A percentile compares a stretch with the other conserved stretches of the same genome.
These are phyloP conservation scores for Agrypnus murinus DNA, from an alignment of 2,888 invertebrate species.

Conservation along the genomic window DNA sequence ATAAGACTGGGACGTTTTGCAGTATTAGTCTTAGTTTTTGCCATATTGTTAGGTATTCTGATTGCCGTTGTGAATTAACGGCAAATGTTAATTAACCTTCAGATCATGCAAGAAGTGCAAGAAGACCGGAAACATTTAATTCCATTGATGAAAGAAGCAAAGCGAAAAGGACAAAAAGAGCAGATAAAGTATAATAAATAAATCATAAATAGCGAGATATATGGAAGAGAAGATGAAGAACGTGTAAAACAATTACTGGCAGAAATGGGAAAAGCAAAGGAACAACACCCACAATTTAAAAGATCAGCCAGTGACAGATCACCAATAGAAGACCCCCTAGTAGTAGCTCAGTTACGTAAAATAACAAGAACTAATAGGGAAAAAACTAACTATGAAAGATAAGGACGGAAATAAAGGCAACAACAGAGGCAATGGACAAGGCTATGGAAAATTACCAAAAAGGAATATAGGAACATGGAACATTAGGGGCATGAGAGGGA, in stretches of 20 bases:
- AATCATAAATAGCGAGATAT: no score
- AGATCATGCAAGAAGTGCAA: conserved; percentile 36
- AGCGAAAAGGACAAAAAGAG: conserved; percentile 33
- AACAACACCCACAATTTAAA: conserved; percentile 8
- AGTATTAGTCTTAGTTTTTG: no score
- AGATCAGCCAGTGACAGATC: conserved; percentile 8
- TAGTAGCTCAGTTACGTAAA: no score
- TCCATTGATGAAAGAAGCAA: conserved; percentile 36
- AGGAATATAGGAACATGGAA: neutral
- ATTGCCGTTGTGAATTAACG: no score
- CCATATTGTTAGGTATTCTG: no score
- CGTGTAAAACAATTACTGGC: conserved; percentile 2
- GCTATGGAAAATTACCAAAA: neutral
- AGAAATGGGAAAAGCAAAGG: conserved; percentile 13
- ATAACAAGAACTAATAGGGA: no score
- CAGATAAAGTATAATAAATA: no score
- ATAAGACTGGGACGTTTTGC: no score
- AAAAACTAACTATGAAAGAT: neutral
- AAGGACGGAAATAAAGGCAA: neutral
- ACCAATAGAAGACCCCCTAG: conserved; percentile 12
- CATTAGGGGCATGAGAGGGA: no score
- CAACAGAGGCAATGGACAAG: neutral
- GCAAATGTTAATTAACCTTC: no score
- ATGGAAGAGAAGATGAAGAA: no score
- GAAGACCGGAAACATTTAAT: conserved; percentile 37